Conservation (phyloP, 2,797 vertebrate species). For the Macroramphosus scolopax region DNA sequence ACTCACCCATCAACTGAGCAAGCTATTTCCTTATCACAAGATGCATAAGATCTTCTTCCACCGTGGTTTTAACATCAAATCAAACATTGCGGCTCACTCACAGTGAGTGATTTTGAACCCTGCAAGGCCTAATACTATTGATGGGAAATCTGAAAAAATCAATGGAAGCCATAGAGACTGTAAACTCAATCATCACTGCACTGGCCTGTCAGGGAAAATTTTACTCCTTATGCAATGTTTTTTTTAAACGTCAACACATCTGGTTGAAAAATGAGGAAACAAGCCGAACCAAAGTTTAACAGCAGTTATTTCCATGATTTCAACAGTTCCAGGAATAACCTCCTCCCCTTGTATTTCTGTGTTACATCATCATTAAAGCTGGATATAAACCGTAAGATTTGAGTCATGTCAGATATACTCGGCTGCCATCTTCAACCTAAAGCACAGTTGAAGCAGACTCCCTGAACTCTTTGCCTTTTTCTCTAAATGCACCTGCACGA, state of each 20-base stretch:
- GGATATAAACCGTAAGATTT: no score
- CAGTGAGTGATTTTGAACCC: conserved; percentile 32
- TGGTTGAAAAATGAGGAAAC: conserved; percentile 18
- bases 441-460: no score
- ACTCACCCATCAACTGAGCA: no score
- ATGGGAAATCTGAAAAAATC: conserved; percentile 19
- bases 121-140: conserved; percentile 17
- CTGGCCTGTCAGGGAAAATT: conserved; percentile 23
- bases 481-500: no score
- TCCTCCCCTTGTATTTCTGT: conserved; percentile 18
- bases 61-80: conserved; percentile 50
- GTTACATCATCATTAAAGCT: no score
- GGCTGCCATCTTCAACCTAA: no score
- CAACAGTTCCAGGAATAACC: conserved; percentile 25
- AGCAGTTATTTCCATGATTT: conserved; percentile 36
- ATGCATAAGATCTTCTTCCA: no score
- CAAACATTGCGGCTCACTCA: conserved; percentile 16
- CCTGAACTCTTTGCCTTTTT: no score
- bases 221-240: conserved; percentile 17
- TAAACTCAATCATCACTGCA: conserved; percentile 24
- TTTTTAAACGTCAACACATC: conserved; percentile 33
- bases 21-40: no score
- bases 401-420: no score
- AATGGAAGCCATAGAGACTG: conserved; percentile 19
- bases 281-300: no score